Percentiles rank a stretch among this genome's conserved stretches.
Evolutionary conservation across 1,140 invertebrate species (phyloP).

Genomic region (Orchesella cincta): DNA sequence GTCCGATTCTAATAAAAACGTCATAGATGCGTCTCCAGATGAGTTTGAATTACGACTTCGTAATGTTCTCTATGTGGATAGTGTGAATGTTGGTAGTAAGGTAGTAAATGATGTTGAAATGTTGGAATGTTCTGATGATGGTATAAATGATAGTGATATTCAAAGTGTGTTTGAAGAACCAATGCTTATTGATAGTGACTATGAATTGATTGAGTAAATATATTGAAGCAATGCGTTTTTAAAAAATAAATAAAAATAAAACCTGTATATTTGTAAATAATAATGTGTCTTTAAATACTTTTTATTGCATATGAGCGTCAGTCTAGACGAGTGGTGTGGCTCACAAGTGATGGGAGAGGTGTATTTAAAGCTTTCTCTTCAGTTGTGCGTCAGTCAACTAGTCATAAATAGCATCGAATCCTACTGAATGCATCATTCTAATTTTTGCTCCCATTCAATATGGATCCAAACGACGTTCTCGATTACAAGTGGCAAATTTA

Average conservation of each 20-base stretch:
- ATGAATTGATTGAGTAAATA: too few species aligned
- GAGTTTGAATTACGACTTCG: too few species aligned
- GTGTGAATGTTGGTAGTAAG: background rate
- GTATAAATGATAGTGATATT: too few species aligned
- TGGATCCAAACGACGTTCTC: background rate
- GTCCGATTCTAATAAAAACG: background rate
- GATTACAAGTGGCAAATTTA: background rate
- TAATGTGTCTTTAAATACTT: background rate
- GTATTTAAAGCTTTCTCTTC: background rate
- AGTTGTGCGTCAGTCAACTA: too few species aligned
- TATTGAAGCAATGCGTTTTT: too few species aligned
- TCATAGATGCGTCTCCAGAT: background rate
- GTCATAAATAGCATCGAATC: background rate
- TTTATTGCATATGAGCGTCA: too few species aligned
- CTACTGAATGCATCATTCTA: background rate
- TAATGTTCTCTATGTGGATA: too few species aligned
- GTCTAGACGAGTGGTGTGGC: background rate
- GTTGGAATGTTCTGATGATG: background rate
- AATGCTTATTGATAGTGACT: too few species aligned
- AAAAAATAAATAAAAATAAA: background rate
- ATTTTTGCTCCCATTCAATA: background rate
- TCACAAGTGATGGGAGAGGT: background rate
- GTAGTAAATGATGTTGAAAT: background rate
- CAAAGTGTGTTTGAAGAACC: too few species aligned
- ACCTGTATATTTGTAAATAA: background rate